Conservation (phyloP, 2,797 vertebrate species). For the Alauda arvensis region DNA sequence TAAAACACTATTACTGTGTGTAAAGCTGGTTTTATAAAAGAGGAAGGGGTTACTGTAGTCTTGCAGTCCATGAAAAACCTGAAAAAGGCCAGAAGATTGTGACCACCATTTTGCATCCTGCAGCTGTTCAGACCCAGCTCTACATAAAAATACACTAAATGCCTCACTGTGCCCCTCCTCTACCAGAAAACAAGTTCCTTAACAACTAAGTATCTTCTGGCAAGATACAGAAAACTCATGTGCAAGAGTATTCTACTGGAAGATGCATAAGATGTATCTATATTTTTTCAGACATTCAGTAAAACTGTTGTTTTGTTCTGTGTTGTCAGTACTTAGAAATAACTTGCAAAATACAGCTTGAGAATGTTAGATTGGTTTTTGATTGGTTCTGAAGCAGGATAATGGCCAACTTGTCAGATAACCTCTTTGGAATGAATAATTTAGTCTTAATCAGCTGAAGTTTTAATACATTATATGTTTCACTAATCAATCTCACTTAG, state of each 20-base stretch:
- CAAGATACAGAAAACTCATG: not conserved
- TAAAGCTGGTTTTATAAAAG: not conserved
- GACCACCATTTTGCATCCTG: not conserved
- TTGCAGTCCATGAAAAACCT: not conserved
- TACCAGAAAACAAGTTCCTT: not conserved
- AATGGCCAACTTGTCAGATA: not conserved
- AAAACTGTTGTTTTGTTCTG: not conserved
- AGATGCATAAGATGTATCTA: not conserved
- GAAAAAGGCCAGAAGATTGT: not conserved
- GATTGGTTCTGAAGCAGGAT: not conserved
- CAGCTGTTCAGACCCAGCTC: not conserved
- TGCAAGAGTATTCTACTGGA: not conserved
- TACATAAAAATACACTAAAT: not conserved
- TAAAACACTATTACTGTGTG: not conserved
- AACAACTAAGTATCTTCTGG: not conserved
- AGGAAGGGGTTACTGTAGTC: not conserved
- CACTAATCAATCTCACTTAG: conserved; percentile 18
- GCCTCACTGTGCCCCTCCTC: not conserved
- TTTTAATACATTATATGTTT: conserved; percentile 26
- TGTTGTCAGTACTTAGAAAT: not conserved
- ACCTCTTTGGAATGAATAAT: conserved; percentile 39
- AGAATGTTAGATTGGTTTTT: not conserved
- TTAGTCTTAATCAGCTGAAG: conserved; percentile 26
- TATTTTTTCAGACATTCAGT: not conserved
- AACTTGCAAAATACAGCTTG: not conserved